phyloP scores from a whole-genome alignment of 1,140 invertebrate genomes.

The Aphelenchoides besseyi region DNA sequence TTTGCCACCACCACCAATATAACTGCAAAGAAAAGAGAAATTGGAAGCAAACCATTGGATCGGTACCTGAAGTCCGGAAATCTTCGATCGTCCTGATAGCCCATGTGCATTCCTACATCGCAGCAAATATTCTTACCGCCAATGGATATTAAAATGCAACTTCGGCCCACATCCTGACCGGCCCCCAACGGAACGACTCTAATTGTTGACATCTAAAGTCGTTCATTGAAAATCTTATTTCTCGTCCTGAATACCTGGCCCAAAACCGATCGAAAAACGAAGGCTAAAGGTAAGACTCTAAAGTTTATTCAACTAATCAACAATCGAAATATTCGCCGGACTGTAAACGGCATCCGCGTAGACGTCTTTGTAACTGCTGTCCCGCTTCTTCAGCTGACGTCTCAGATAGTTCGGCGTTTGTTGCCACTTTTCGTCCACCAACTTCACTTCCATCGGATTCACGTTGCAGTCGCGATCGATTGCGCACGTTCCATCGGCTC shows the following conservation, averaged over 20 bases:
- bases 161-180: constrained; percentile 84
- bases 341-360: constrained; percentile 59
- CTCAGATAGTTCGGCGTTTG: constrained; percentile 42
- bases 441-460: constrained; percentile 26
- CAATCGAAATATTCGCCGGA: constrained; percentile 50
- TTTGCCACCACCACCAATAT: constrained; percentile 77
- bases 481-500: constrained; percentile 48
- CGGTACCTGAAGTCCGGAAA: constrained; percentile 96
- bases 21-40: constrained; percentile 47
- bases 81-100: constrained; percentile 90
- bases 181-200: constrained; percentile 60
- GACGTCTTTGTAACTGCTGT: constrained; percentile 48
- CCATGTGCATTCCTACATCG: constrained; percentile 99
- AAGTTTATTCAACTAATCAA: too few relatives aligned
- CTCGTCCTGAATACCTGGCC: too few relatives aligned
- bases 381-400: constrained; percentile 32
- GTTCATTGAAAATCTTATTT: neutral
- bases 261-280: neutral
- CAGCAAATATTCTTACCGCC: constrained; percentile 98
- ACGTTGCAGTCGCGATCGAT: constrained; percentile 34
- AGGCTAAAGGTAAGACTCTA: neutral
- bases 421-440: constrained; percentile 52
- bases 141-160: constrained; percentile 91
- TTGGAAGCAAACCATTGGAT: constrained; percentile 20
- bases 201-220: neutral